phyloP scores from a whole-genome alignment of 2,888 invertebrate species.

The Andrena haemorrhoa region DNA sequence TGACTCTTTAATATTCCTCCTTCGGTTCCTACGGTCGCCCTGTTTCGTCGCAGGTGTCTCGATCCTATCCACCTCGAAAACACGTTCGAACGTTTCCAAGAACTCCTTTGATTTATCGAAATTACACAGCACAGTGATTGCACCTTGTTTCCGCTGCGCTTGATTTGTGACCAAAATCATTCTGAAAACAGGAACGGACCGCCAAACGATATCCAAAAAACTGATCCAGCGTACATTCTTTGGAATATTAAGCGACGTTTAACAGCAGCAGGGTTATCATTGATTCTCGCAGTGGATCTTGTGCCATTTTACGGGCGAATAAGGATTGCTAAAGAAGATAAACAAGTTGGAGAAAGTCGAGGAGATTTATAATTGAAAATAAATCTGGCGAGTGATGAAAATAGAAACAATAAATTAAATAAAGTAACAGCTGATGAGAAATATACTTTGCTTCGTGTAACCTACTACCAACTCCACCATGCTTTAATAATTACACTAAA shows the following conservation, averaged over 20 bases:
- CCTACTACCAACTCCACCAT: too few species aligned
- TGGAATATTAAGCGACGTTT: too few species aligned
- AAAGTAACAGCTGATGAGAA: too few species aligned
- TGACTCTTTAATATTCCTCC: conserved; percentile 45
- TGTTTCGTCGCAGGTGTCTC: conserved; percentile 36
- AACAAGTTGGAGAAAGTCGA: background rate
- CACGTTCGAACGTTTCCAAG: conserved; percentile 21
- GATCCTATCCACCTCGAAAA: conserved; percentile 15
- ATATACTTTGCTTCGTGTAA: too few species aligned
- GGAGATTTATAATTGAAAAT: background rate
- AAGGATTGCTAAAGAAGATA: background rate
- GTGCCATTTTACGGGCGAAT: background rate
- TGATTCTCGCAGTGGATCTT: background rate
- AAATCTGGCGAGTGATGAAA: background rate
- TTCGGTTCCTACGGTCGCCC: conserved; percentile 13
- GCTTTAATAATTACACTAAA: too few species aligned
- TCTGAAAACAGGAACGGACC: background rate
- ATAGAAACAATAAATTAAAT: background rate
- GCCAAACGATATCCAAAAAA: background rate
- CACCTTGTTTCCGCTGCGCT: background rate
- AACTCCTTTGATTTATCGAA: conserved; percentile 36
- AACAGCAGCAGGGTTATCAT: background rate
- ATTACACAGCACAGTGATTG: background rate
- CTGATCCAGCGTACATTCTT: too few species aligned
- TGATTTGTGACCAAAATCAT: conserved; percentile 12